These are phyloP conservation scores for Torymus tubicola DNA, from an alignment of 2,888 invertebrate genomes.

Conservation along the genomic window DNA sequence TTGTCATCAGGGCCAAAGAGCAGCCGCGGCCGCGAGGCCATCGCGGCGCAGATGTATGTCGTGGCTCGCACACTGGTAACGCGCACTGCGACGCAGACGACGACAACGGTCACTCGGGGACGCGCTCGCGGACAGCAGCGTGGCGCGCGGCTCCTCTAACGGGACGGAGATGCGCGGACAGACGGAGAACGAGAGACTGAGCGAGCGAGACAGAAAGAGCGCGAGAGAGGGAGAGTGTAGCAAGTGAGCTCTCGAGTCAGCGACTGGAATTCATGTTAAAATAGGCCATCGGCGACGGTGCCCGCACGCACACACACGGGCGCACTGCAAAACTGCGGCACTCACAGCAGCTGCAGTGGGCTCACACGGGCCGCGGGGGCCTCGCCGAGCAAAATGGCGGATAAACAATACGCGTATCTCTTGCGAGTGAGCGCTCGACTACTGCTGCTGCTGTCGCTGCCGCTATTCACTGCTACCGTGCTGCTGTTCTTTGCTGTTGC, in stretches of 20 bases:
- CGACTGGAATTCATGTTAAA: conserved; percentile 62
- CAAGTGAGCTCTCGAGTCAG: conserved; percentile 32
- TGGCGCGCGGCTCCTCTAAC: conserved; percentile 1
- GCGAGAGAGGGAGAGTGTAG: not conserved
- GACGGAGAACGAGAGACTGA: conserved; percentile 19
- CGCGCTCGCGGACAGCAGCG: not conserved
- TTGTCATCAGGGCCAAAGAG: conserved; percentile 48
- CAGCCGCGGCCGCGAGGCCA: conserved; percentile 41
- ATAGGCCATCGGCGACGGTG: conserved; percentile 61
- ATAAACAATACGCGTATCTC: conserved; percentile 66
- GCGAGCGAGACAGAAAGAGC: not conserved
- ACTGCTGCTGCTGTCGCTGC: no score
- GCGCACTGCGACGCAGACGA: not conserved
- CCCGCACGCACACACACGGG: not conserved
- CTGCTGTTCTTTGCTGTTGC: no score
- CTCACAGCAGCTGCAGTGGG: not conserved
- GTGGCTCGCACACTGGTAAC: not conserved
- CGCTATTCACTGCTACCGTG: no score
- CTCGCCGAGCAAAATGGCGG: conserved; percentile 69
- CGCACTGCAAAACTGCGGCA: conserved; percentile 32
- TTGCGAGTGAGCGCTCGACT: not conserved
- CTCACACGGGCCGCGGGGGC: conserved; percentile 44
- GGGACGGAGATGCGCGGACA: not conserved
- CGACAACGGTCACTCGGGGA: not conserved
- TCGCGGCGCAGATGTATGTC: conserved; percentile 12